Conservation (phyloP, 1,140 invertebrate species). For the Idris sp. region DNA sequence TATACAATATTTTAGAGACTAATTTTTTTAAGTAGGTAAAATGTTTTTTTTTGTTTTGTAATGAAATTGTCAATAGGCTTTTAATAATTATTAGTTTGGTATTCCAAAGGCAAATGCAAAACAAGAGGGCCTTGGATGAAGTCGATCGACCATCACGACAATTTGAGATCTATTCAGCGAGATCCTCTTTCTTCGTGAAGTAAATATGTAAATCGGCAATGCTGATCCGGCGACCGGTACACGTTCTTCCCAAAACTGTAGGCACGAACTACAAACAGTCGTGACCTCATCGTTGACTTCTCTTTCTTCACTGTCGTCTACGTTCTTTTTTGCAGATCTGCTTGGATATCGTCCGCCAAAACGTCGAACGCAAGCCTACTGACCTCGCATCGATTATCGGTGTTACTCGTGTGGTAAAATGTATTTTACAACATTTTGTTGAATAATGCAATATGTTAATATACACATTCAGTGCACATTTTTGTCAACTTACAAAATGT, state of each 20-base stretch:
- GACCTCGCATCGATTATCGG: constrained; percentile 47
- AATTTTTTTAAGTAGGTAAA: too few species aligned
- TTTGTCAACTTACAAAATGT: too few species aligned
- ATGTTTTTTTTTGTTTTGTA: not conserved
- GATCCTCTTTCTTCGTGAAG: constrained; percentile 61
- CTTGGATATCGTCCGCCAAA: constrained; percentile 44
- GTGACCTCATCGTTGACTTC: constrained; percentile 49
- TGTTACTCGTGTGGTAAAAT: constrained; percentile 16
- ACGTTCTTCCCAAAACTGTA: constrained; percentile 54
- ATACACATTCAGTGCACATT: too few species aligned
- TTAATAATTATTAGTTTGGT: not conserved
- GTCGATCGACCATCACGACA: constrained; percentile 53
- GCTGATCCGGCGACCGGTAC: constrained; percentile 30
- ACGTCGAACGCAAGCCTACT: constrained; percentile 49
- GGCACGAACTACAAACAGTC: constrained; percentile 52
- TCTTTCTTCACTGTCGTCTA: constrained; percentile 36
- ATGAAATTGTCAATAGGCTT: not conserved
- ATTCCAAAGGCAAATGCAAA: constrained; percentile 17
- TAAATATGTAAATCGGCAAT: constrained; percentile 65
- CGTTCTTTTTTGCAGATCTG: constrained; percentile 39
- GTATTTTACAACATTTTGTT: constrained; percentile 11
- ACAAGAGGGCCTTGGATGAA: constrained; percentile 8
- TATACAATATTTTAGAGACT: too few species aligned
- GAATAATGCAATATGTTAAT: constrained; percentile 45
- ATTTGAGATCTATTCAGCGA: constrained; percentile 54